phyloP scores from a whole-genome alignment of 2,888 invertebrate genomes.

The Panzeria rudis region DNA sequence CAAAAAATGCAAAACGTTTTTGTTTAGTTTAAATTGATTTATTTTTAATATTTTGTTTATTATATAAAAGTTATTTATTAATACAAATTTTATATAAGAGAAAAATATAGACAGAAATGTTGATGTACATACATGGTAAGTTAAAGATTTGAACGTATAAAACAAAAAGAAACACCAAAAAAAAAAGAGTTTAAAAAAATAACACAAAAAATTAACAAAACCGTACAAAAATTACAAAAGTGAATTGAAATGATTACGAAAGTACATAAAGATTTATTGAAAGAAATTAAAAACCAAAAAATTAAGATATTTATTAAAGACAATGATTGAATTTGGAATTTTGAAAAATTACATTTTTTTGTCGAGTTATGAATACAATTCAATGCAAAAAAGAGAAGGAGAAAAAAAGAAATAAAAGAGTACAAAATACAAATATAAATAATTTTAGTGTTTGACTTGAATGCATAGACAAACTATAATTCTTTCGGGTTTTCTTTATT shows the following conservation, averaged over 20 bases:
- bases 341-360: slow-evolving; percentile 67
- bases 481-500: slow-evolving; percentile 39
- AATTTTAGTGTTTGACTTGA: slow-evolving; percentile 76
- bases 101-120: slow-evolving; percentile 55
- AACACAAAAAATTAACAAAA: not conserved
- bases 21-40: slow-evolving; percentile 36
- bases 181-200: slow-evolving; percentile 7
- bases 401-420: slow-evolving; percentile 82
- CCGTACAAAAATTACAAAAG: slow-evolving; percentile 30
- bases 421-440: slow-evolving; percentile 82
- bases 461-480: slow-evolving; percentile 63
- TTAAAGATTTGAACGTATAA: slow-evolving; percentile 42
- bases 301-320: slow-evolving; percentile 20
- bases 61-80: slow-evolving; percentile 59
- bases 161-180: slow-evolving; percentile 23
- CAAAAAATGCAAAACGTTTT: slow-evolving; percentile 61
- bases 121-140: slow-evolving; percentile 54
- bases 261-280: slow-evolving; percentile 19
- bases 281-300: not conserved
- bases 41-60: slow-evolving; percentile 38
- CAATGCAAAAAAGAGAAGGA: slow-evolving; percentile 78
- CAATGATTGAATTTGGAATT: slow-evolving; percentile 67
- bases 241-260: slow-evolving; percentile 53
- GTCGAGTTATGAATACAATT: slow-evolving; percentile 77
- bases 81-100: slow-evolving; percentile 49